Base-by-base conservation (phyloP, 2,888 invertebrate genomes). In the Pollenia labialis region DNA sequence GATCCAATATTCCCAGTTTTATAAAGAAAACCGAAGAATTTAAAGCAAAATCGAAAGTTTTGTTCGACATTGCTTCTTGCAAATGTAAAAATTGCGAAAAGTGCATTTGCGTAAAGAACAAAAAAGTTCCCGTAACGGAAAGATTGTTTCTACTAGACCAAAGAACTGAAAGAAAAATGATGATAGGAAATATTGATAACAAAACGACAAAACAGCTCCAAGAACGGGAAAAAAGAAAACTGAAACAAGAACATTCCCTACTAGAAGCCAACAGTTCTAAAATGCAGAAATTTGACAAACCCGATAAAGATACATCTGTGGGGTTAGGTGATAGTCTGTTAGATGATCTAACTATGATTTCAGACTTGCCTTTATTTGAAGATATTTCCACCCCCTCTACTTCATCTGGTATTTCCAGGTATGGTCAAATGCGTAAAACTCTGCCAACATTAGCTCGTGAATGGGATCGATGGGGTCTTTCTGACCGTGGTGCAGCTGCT, bases 251-350 rank as follows among this genome's bases (percentile, higher is more conserved):
- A 56, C 56, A 56, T 16, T 56, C 18, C 56, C 56, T 56, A 64
- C 64, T 42, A 64, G 64, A 64, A 42, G 64, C 64, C 64, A 64
- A 64, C 44, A 16, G 64, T 64, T 64, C 64, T 64, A 64, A 64
- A 64, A 64, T 64, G 42, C 64, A 64, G 42, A 64, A 64, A 64
- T 64, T 64, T 64, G 44, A 64, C 64, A 64, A 64, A 64, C 64
- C 64, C 64, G 64, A 64, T 64, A 64, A 42, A 56, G 56, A 16
- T n/a, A 56, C 56, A 56, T 56, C 56, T 18, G 56, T 56, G 56
- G 56, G 18, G 52, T 52, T 52, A 52, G 14, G 52, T 52, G 52
- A 52, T 52, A 52, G 52, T 52, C 52, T 52, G 52, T 52, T 52
- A 52, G 52, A 52, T 52, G 52, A 52, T 52, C 52, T 52, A 52